Conservation (phyloP, 2,797 vertebrate species). For the Mus spretus region DNA sequence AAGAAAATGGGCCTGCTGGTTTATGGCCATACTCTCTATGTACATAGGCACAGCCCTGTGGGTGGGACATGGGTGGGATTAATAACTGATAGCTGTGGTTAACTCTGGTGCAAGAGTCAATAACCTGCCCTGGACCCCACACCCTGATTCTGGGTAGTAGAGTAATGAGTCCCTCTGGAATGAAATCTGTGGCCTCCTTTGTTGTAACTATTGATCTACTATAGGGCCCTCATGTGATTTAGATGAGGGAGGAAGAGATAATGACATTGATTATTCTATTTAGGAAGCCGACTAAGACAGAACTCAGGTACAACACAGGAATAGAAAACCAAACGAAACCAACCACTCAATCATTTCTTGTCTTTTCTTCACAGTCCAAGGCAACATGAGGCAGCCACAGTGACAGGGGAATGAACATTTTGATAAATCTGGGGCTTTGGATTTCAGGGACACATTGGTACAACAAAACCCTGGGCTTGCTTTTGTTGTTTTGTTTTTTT, state of each 20-base stretch:
- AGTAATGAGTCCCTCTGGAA: slow-evolving; percentile 91
- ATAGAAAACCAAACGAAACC: slow-evolving; percentile 81
- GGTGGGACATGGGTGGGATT: slow-evolving; percentile 80
- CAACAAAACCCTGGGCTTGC: slow-evolving; percentile 3
- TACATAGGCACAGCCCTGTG: slow-evolving; percentile 35
- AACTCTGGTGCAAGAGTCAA: slow-evolving; percentile 88
- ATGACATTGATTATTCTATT: slow-evolving; percentile 93
- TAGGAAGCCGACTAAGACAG: slow-evolving; percentile 88
- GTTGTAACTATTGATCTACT: slow-evolving; percentile 91
- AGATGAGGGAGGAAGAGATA: slow-evolving; percentile 92
- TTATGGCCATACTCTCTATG: slow-evolving; percentile 63
- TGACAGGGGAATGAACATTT: slow-evolving; percentile 81
- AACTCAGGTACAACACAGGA: slow-evolving; percentile 88
- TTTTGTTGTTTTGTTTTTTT: slow-evolving; percentile 38
- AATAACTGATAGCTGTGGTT: slow-evolving; percentile 89
- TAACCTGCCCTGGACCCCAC: slow-evolving; percentile 88
- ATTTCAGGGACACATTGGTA: slow-evolving; percentile 73
- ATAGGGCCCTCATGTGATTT: slow-evolving; percentile 90
- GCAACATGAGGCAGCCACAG: slow-evolving; percentile 71
- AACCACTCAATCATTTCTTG: slow-evolving; percentile 84
- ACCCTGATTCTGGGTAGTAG: slow-evolving; percentile 85
- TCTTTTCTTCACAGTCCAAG: slow-evolving; percentile 82
- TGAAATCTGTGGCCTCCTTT: slow-evolving; percentile 86
- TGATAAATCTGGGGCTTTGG: slow-evolving; percentile 82
- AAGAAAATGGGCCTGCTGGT: slow-evolving; percentile 67